Conservation (phyloP, 2,888 invertebrate species). For the Diplazon laetatorius region DNA sequence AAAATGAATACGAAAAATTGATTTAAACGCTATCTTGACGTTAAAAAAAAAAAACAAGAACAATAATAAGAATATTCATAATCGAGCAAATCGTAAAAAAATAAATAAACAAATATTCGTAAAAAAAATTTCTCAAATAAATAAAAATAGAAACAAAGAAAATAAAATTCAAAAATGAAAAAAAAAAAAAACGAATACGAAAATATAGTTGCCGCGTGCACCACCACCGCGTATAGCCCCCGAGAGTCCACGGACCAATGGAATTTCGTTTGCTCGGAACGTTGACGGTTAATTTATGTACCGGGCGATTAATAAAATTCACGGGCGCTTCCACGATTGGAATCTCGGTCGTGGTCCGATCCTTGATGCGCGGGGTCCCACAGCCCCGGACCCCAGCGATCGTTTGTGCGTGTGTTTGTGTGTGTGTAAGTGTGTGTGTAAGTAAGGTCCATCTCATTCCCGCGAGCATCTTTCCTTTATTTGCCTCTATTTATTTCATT, state of each 20-base stretch:
- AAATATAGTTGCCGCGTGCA: constrained; percentile 10
- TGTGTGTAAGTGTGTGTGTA: constrained; percentile 22
- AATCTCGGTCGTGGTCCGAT: constrained; percentile 65
- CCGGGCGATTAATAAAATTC: constrained; percentile 76
- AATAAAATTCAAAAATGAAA: not conserved
- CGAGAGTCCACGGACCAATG: constrained; percentile 52
- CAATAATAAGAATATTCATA: too few species aligned
- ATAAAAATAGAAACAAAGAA: not conserved
- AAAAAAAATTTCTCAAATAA: constrained; percentile 8
- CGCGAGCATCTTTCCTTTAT: constrained; percentile 48
- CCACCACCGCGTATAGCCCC: constrained; percentile 1
- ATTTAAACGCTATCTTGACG: too few species aligned
- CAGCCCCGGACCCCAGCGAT: too few species aligned
- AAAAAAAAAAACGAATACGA: constrained; percentile 15
- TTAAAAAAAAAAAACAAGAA: too few species aligned
- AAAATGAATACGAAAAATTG: too few species aligned
- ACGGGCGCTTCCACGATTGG: constrained; percentile 71
- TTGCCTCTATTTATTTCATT: constrained; percentile 60
- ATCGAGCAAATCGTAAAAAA: too few species aligned
- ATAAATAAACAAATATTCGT: too few species aligned
- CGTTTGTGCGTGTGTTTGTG: too few species aligned
- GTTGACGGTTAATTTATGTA: constrained; percentile 74
- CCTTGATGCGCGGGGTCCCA: constrained; percentile 1
- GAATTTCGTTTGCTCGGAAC: constrained; percentile 63
- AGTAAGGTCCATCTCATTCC: constrained; percentile 42